Conservation (phyloP, 1,140 invertebrate genomes). For the Oedothorax gibbosus region DNA sequence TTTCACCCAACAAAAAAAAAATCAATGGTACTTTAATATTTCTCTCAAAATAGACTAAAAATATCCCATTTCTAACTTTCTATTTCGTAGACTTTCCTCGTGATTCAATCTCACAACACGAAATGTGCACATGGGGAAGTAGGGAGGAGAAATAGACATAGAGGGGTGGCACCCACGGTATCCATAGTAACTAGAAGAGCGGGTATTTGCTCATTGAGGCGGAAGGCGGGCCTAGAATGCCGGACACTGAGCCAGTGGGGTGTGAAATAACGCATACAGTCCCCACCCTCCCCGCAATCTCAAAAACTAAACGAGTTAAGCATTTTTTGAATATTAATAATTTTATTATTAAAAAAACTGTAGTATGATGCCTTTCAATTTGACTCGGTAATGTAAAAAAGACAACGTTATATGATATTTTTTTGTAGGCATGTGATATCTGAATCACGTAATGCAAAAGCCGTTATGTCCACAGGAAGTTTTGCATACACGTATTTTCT, state of each 20-base stretch:
- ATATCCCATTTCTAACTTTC: no score
- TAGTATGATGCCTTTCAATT: slow-evolving; percentile 55
- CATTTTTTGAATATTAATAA: slow-evolving; percentile 4
- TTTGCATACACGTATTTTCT: no score
- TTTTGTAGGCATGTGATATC: neutral
- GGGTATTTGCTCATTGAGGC: slow-evolving; percentile 61
- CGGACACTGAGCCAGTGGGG: slow-evolving; percentile 57
- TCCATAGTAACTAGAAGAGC: slow-evolving; percentile 57
- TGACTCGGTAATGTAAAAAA: slow-evolving; percentile 9
- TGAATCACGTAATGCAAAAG: no score
- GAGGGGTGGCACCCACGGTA: slow-evolving; percentile 26
- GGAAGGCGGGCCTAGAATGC: slow-evolving; percentile 60
- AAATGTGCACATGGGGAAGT: slow-evolving; percentile 4
- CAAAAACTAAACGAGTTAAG: slow-evolving; percentile 27
- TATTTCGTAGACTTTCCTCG: no score
- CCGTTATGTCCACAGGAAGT: no score
- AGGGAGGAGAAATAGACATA: slow-evolving; percentile 31
- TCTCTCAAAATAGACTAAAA: no score
- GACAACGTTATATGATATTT: slow-evolving; percentile 3
- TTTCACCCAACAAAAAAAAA: no score
- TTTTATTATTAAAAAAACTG: slow-evolving; percentile 48
- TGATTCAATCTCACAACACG: no score
- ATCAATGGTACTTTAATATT: no score
- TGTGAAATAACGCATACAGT: slow-evolving; percentile 59
- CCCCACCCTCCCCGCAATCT: slow-evolving; percentile 5